Evolutionary conservation across 2,113 vertebrate genomes (phyloP).

Genomic region (Tamias sibiricus): DNA sequence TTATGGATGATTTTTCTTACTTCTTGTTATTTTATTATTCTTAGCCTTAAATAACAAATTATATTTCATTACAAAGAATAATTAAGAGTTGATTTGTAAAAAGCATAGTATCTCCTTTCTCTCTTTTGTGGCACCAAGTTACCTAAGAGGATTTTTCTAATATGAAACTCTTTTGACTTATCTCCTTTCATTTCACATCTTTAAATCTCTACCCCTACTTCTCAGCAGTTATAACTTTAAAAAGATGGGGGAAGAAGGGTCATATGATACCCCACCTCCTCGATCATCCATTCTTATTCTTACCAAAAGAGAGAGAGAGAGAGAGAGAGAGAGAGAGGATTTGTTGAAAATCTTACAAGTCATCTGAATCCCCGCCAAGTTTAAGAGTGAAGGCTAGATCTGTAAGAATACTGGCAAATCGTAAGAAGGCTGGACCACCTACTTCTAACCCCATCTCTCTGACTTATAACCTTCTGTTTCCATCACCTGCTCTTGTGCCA

Average conservation of each 20-base stretch:
- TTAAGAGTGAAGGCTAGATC: neutral
- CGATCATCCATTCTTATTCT: neutral
- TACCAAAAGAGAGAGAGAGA: neutral
- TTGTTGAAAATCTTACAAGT: neutral
- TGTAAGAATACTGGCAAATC: neutral
- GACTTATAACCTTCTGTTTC: neutral
- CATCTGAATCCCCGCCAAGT: neutral
- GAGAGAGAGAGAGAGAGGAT: no score
- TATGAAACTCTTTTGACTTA: neutral
- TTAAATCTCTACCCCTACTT: neutral
- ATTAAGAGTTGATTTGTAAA: neutral
- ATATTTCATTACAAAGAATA: neutral
- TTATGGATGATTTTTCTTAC: neutral
- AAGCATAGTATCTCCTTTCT: neutral
- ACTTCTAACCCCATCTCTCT: neutral
- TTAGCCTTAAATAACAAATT: neutral
- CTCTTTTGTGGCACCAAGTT: neutral
- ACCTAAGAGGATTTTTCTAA: neutral
- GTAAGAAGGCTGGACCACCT: fast-evolving
- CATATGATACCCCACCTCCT: neutral
- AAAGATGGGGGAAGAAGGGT: neutral
- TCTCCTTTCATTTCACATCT: neutral
- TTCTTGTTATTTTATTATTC: neutral
- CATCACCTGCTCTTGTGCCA: neutral
- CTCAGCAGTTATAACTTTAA: neutral